Base-by-base conservation (phyloP, 2,797 vertebrate genomes). In the Hafferia zeledoni region DNA sequence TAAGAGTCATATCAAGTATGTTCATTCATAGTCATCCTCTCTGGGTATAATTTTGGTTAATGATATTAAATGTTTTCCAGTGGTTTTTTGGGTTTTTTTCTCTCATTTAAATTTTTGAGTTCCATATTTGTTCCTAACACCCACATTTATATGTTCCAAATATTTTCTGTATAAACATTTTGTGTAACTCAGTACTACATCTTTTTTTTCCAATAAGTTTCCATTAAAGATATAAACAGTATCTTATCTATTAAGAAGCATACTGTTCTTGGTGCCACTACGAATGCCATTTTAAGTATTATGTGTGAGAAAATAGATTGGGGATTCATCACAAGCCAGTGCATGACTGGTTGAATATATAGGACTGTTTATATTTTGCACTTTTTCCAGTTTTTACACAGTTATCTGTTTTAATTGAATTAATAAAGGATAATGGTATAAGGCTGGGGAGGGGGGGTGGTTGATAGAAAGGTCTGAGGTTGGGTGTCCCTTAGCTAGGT, bases 21-120 rank as follows among this genome's bases (percentile, higher is more conserved):
- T 3, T 69, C 4, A 33, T 67, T 69, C 63, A 55, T 8, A 44
- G 14, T 41, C 3, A 1, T 46, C 1, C 1, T 37, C 10, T 37
- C 25, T 20, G 4, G 35, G 1, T n/a, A 35, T 10, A 53, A 67
- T 41, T 83, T 65, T 65, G 2, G 4, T 33, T 33, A 56, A 56
- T 59, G 11, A 17, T 13, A 70, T 22, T 27, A 17, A 50, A 70
- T 27, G 4, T 47, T 43, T 35, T 83, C 15, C 23, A 33, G 7
- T 56, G 3, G 1, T 20, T 2, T 10, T 77, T n/a, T n/a, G n/a
- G n/a, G n/a, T n/a, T 39, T 39, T 80, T 82, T 39, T 2, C 17
- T 4, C 9, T 61, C 13, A 47, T 83, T 59, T 55, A 37, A 35
- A 2, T 59, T 86, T 56, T 6, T 17, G 19, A 30, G 6, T 53